Conservation (phyloP, 2,888 invertebrate genomes). For the Leptopilina myrica region DNA sequence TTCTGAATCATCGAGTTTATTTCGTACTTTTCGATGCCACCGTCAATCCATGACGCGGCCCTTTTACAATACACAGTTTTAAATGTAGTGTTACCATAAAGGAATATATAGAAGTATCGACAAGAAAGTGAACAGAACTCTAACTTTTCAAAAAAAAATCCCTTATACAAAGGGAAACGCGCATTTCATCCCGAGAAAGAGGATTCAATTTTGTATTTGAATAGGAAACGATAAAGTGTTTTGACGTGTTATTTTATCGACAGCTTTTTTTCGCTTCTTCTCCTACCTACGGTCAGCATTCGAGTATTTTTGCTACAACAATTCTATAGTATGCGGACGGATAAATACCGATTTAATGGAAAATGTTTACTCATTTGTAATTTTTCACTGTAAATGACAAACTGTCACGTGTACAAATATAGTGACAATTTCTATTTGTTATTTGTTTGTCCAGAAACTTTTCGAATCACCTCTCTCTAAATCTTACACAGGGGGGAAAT, state of each 20-base stretch:
- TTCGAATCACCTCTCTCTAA: no score
- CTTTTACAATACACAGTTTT: constrained; percentile 20
- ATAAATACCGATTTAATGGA: no score
- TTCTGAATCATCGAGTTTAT: constrained; percentile 58
- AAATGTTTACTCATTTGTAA: no score
- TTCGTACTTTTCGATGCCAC: constrained; percentile 52
- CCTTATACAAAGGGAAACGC: neutral
- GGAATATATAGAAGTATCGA: neutral
- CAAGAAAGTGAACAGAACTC: neutral
- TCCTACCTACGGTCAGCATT: neutral
- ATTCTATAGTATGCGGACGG: no score
- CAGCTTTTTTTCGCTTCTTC: neutral
- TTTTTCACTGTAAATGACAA: no score
- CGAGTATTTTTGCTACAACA: no score
- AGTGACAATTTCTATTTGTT: no score
- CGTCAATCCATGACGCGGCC: constrained; percentile 45
- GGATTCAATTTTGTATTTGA: neutral
- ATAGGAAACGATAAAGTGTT: neutral
- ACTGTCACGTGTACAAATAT: no score
- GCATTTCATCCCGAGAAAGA: neutral
- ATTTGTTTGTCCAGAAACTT: no score
- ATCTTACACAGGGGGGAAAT: no score
- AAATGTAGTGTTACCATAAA: neutral
- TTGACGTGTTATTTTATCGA: neutral
- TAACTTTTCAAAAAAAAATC: neutral